Evolutionary conservation across 1,140 invertebrate species (phyloP).

Genomic region (Pantala flavescens): DNA sequence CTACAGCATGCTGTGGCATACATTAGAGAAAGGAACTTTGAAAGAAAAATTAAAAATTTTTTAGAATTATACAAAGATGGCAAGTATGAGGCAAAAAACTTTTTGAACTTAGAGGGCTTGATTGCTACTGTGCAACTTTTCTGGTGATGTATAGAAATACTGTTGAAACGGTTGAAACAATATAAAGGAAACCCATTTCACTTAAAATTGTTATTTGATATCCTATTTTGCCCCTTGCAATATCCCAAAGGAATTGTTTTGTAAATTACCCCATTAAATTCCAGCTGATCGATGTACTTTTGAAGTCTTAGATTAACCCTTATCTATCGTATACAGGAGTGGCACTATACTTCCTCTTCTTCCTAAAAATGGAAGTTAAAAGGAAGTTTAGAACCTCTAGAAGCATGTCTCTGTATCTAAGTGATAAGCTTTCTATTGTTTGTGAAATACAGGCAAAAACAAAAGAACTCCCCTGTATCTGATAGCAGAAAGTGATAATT

Average conservation of each 20-base stretch:
- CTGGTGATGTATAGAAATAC: slow-evolving; percentile 23
- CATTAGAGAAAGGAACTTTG: slow-evolving; percentile 16
- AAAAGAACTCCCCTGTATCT: not conserved
- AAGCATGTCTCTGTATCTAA: no score
- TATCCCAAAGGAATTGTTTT: no score
- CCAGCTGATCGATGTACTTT: no score
- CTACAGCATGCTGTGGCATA: slow-evolving; percentile 21
- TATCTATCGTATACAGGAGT: no score
- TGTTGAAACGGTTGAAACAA: slow-evolving; percentile 21
- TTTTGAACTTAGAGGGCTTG: slow-evolving; percentile 17
- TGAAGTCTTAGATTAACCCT: no score
- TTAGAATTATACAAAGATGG: slow-evolving; percentile 20
- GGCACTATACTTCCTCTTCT: no score
- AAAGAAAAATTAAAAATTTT: slow-evolving; percentile 17
- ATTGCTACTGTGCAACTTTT: slow-evolving; percentile 23
- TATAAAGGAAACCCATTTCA: not conserved
- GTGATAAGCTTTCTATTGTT: no score
- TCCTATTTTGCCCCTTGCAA: no score
- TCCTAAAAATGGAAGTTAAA: no score
- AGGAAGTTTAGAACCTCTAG: no score
- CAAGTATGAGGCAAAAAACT: slow-evolving; percentile 19
- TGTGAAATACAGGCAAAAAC: not conserved
- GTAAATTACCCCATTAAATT: no score
- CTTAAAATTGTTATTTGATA: no score
- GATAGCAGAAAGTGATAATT: not conserved